Evolutionary conservation across 2,797 vertebrate genomes (phyloP).

Genomic region (Dromococcyx pavoninus): DNA sequence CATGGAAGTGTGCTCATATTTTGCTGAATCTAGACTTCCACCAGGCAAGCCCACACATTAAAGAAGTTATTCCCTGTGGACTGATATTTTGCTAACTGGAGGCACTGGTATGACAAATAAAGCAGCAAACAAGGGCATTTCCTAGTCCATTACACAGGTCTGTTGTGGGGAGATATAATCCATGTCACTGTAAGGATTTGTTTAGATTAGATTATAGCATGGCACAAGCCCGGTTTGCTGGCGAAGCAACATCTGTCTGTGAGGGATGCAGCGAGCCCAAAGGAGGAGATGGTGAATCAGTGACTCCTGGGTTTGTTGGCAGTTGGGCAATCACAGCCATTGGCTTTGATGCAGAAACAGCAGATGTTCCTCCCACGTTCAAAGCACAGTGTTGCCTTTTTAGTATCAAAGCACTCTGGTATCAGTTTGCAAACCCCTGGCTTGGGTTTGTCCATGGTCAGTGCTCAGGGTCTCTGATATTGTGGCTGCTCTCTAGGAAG

Average conservation of each 20-base stretch:
- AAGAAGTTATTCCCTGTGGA: neutral
- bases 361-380: neutral
- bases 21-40: neutral
- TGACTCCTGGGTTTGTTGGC: neutral
- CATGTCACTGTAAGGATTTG: neutral
- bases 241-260: neutral
- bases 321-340: neutral
- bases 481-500: neutral
- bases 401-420: neutral
- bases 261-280: neutral
- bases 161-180: neutral
- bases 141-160: neutral
- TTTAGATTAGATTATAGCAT: neutral
- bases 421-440: neutral
- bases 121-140: neutral
- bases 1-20: neutral
- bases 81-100: neutral
- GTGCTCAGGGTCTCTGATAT: neutral
- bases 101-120: neutral
- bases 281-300: constrained; percentile 5
- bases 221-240: neutral
- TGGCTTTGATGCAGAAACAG: neutral
- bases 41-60: neutral
- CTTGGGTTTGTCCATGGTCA: neutral
- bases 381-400: neutral